These are phyloP conservation scores for Harpagifer antarcticus DNA, from an alignment of 2,797 vertebrate genomes.

Conservation along the genomic window DNA sequence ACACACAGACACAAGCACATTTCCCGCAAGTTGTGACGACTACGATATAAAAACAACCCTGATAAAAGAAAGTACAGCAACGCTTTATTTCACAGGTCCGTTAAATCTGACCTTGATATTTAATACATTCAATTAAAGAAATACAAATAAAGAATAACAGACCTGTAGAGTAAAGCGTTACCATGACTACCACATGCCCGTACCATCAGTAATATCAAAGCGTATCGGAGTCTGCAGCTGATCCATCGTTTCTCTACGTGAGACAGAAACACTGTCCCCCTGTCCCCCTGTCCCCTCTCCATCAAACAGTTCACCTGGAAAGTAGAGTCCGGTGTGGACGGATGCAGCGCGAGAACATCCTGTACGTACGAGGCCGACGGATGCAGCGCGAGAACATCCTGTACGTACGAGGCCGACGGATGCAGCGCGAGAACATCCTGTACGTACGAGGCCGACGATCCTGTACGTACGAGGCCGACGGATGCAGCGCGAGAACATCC, in stretches of 20 bases:
- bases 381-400: too few species aligned
- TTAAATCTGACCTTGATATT: background rate
- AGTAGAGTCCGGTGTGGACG: conserved; percentile 31
- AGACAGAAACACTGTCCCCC: conserved; percentile 69
- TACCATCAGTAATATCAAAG: conserved; percentile 60
- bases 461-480: too few species aligned
- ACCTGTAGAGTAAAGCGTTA: conserved; percentile 42
- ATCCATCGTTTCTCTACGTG: conserved; percentile 34
- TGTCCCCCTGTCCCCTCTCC: conserved; percentile 43
- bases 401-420: too few species aligned
- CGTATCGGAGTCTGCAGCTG: conserved; percentile 50
- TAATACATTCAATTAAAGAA: background rate
- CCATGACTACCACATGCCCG: conserved; percentile 52
- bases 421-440: too few species aligned
- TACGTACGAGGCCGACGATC: too few species aligned
- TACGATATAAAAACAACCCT: conserved; percentile 64
- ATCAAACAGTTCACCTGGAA: conserved; percentile 63
- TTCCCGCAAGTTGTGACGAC: conserved; percentile 32
- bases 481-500: too few species aligned
- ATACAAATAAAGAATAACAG: conserved; percentile 1
- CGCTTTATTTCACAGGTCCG: conserved; percentile 22
- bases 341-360: conserved; percentile 51
- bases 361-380: conserved; percentile 14
- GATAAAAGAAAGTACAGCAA: conserved; percentile 42
- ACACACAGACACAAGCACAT: conserved; percentile 12